Evolutionary conservation across 1,140 invertebrate species (phyloP).

Genomic region (Cephus cinctus): DNA sequence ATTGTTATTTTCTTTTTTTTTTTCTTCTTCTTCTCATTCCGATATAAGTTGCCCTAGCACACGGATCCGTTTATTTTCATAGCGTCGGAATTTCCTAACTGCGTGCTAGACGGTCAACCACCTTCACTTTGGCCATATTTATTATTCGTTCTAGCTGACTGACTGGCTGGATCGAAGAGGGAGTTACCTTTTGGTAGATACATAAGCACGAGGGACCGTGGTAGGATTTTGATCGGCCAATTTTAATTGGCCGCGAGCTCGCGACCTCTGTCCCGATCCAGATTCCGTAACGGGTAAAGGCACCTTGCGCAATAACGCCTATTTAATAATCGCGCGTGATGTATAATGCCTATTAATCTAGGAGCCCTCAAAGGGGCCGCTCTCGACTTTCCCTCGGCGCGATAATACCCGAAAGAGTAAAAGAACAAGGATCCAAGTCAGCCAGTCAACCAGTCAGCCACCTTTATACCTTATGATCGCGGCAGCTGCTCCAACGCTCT

Average conservation of each 20-base stretch:
- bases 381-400: background rate
- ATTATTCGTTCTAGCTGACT: too few relatives aligned
- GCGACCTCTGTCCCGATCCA: too few relatives aligned
- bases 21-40: background rate
- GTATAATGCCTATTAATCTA: constrained; percentile 1
- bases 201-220: too few relatives aligned
- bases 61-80: too few relatives aligned
- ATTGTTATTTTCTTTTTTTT: constrained; percentile 4
- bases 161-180: too few relatives aligned
- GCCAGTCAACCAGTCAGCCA: background rate
- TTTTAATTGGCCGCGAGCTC: too few relatives aligned
- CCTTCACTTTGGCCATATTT: too few relatives aligned
- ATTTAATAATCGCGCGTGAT: constrained; percentile 1
- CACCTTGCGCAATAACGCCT: background rate
- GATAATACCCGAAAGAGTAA: background rate
- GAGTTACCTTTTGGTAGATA: too few relatives aligned
- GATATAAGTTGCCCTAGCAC: background rate
- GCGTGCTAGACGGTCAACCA: too few relatives aligned
- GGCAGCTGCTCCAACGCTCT: background rate
- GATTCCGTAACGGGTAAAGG: background rate
- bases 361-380: constrained; percentile 1
- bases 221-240: background rate
- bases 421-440: too few relatives aligned
- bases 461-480: background rate
- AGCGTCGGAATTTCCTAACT: too few relatives aligned